Evolutionary conservation across 2,113 vertebrate genomes (phyloP), one percentile per base, ranked within the genome.

Genomic region (Alligator sinensis): DNA sequence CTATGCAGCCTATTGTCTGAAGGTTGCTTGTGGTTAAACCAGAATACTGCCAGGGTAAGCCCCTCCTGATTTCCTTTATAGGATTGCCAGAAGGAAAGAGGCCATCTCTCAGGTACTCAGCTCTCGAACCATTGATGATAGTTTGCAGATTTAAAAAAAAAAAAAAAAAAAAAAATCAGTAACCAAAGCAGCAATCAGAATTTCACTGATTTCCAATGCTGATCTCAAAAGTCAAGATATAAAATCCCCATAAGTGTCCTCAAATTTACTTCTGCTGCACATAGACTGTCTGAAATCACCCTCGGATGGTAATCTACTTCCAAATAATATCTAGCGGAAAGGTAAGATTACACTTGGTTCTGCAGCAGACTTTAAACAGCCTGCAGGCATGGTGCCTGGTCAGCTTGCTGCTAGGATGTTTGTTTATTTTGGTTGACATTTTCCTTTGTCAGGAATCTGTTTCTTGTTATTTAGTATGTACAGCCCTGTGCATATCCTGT

Each of bases 321-420:
- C 92, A 80, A 15, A 97, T 96, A 95, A 88, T 88, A 94, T 94
- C 96, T 72, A 95, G 94, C 90, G 94, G 92, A 93, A 90, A 82
- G 62, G 81, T 94, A 84, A 92, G 77, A 17, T 81, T 89, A 87
- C 83, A 24, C 84, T 92, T 24, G 13, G 84, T 63, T 86, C 83
- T 94, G 91, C 94, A 77, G 94, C 3, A 30, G 21, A 74, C 75
- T 87, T 5, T 4, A 15, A 93, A 94, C 86, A 92, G 92, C 85
- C 95, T 28, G 84, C 34, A 75, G 93, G 96, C 96, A 81, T 24
- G 13, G 89, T 1, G 0, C 77, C 24, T 95, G 95, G 92, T 91
- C 90, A 92, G 88, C 86, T 91, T 86, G 94, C 94, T 62, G 28
- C 64, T 60, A 22, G 90, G 64, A 93, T 95, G 77, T 59, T 87